phyloP scores from a whole-genome alignment of 2,113 vertebrate genomes.

The Telmatochromis brachygnathus region DNA sequence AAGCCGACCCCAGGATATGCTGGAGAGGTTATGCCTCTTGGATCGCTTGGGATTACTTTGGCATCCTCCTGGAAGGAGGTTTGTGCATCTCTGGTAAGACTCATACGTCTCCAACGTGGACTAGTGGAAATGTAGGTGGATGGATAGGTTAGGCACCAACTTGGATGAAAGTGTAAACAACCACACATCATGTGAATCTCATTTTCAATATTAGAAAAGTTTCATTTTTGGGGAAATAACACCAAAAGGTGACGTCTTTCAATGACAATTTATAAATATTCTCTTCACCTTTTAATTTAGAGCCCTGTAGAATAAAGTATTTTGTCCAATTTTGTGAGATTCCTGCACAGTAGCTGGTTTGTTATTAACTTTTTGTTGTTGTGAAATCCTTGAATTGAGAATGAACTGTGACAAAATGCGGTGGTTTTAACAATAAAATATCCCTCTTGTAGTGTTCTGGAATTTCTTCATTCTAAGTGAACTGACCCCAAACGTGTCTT shows the following conservation, averaged over 20 bases:
- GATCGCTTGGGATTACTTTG: neutral
- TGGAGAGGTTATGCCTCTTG: neutral
- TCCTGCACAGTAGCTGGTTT: neutral
- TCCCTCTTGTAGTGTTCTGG: neutral
- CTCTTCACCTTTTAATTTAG: neutral
- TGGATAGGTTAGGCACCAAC: neutral
- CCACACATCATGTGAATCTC: too few species aligned
- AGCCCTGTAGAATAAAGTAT: neutral
- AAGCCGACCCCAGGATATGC: neutral
- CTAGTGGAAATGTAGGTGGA: neutral
- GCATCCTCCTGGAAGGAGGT: neutral
- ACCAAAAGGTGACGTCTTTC: neutral
- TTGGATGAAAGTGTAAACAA: neutral
- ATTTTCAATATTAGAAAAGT: neutral
- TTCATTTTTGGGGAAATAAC: neutral
- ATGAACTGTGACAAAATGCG: neutral
- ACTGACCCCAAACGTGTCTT: constrained; percentile 7
- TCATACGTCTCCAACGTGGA: fast-evolving
- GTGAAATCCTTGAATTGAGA: neutral
- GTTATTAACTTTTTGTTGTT: neutral
- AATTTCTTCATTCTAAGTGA: neutral
- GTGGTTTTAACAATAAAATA: neutral
- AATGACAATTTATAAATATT: neutral
- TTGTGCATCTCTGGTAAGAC: neutral
- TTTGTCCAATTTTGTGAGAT: neutral